Base-by-base conservation (phyloP, 2,113 vertebrate genomes). In the Microcebus jonahi region DNA sequence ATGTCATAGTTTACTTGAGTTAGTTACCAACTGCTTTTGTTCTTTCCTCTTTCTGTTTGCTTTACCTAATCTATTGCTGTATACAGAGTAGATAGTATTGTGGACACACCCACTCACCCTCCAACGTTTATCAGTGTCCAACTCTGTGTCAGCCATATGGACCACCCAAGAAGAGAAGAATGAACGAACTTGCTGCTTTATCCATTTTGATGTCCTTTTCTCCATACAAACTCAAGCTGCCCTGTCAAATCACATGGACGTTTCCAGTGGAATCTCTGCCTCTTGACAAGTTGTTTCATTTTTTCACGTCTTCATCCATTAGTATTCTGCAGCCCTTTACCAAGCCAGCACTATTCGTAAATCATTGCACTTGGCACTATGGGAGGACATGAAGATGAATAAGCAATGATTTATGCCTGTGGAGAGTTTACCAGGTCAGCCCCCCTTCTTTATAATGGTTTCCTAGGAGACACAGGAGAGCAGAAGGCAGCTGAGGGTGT, bases 401-500 rank as follows among this genome's bases (percentile, higher is more conserved):
- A 48, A 63, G 70, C 57, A 81, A 57, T 88, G 57, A 79, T 82
- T 81, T 67, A 61, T 88, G 36, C 48, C 42, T 5, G 1, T 18
- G 13, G 21, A 11, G 65, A 67, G 1, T 86, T 94, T 68, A 83
- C 50, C 81, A 76, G 34, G 76, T 45, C 36, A 86, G 27, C 17
- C 10, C 15, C 36, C 27, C 36, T 90, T 82, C 48, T 88, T 89
- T 80, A 83, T 39, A 79, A 48, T 65, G 59, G 34, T 90, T 88
- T 92, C 61, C 77, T 86, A 92, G 85, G 85, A 94, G 86, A 83
- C 39, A 20, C 29, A 75, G 68, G 27, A 65, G 73, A 83, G 39
- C 5, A n/a, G 57, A 82, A 83, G 77, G 7, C 68, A 89, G 20
- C 23, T 34, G 53, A 84, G 34, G 18, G 27, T 25, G 20, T 67